Conservation (phyloP, 1,140 invertebrate species). For the Drosophila cardini region DNA sequence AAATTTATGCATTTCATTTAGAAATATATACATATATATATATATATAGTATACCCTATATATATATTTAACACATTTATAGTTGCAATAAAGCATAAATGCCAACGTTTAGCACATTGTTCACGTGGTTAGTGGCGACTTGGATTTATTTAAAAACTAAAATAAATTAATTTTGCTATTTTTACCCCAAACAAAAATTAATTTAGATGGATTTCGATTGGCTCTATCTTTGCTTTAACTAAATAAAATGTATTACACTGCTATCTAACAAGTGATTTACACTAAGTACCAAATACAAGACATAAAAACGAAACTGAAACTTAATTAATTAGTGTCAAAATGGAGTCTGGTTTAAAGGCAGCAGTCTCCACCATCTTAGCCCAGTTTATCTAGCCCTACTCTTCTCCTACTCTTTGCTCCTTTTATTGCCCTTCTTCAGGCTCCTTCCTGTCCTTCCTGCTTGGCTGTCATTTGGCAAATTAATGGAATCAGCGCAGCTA, state of each 20-base stretch:
- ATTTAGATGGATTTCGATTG: neutral
- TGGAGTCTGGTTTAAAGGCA: constrained; percentile 17
- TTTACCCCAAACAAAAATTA: neutral
- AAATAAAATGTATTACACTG: neutral
- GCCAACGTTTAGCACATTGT: constrained; percentile 18
- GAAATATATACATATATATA: neutral
- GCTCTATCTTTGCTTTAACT: neutral
- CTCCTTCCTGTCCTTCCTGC: constrained; percentile 16
- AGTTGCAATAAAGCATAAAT: constrained; percentile 39
- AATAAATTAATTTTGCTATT: too few relatives aligned
- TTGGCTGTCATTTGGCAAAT: constrained; percentile 77
- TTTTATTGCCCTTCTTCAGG: neutral
- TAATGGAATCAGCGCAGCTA: constrained; percentile 81
- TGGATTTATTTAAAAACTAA: neutral
- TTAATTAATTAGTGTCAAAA: constrained; percentile 82
- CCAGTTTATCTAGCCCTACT: constrained; percentile 1
- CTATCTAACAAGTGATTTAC: constrained; percentile 22
- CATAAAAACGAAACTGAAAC: constrained; percentile 53
- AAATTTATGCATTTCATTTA: constrained; percentile 47
- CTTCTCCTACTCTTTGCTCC: neutral
- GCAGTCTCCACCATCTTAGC: neutral
- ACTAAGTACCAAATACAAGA: constrained; percentile 12
- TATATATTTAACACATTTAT: neutral
- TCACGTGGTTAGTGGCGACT: neutral
- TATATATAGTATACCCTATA: too few relatives aligned